Percentiles rank a stretch among this genome's conserved stretches.
Conservation (phyloP, 2,888 invertebrate genomes). For the Diplazon laetatorius region DNA sequence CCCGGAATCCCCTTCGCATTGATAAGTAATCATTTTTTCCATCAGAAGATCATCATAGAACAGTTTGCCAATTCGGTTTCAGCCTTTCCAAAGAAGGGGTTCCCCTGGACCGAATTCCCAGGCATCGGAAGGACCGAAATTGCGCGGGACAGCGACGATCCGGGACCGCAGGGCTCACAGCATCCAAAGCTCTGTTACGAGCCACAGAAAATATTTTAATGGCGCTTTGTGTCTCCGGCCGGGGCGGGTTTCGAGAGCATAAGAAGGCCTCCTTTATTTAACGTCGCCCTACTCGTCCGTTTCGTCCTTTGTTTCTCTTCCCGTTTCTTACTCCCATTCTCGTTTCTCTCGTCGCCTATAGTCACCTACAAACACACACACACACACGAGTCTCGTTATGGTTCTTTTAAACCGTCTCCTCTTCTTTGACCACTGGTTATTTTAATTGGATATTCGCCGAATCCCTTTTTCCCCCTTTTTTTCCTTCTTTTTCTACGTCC, state of each 20-base stretch:
- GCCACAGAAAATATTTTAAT: conserved; percentile 79
- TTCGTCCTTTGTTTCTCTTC: conserved; percentile 69
- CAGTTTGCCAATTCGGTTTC: conserved; percentile 35
- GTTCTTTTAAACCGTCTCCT: conserved; percentile 64
- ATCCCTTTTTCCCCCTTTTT: conserved; percentile 69
- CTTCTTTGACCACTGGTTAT: conserved; percentile 78
- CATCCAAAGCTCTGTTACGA: conserved; percentile 40
- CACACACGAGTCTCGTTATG: conserved; percentile 66
- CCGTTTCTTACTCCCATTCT: conserved; percentile 61
- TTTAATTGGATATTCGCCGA: conserved; percentile 82
- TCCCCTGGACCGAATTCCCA: conserved; percentile 16
- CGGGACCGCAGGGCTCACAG: conserved; percentile 26
- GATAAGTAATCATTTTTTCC: too few relatives aligned
- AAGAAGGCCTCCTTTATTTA: conserved; percentile 67
- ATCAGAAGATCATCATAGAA: too few relatives aligned
- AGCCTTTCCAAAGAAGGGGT: neutral
- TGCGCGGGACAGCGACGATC: conserved; percentile 33
- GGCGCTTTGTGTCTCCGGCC: conserved; percentile 77
- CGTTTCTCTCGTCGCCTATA: conserved; percentile 66
- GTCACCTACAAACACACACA: conserved; percentile 39
- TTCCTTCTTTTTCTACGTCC: conserved; percentile 54
- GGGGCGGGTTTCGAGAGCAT: conserved; percentile 45
- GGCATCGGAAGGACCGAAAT: conserved; percentile 26
- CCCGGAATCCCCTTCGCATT: too few relatives aligned
- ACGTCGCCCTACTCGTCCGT: conserved; percentile 56